Evolutionary conservation across 2,888 invertebrate genomes (phyloP).

Genomic region (Drosophila atripex): DNA sequence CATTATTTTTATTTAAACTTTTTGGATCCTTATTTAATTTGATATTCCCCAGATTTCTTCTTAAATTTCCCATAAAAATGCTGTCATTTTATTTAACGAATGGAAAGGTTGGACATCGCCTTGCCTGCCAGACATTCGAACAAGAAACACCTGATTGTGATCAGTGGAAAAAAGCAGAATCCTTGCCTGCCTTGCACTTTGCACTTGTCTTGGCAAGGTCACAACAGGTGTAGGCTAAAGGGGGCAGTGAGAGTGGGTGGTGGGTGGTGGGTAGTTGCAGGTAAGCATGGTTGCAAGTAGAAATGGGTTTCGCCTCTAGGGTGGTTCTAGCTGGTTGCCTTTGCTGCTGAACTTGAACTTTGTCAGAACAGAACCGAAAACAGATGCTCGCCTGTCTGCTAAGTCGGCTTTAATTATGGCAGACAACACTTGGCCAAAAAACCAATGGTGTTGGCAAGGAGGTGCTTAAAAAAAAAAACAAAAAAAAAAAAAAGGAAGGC

Average conservation of each 20-base stretch:
- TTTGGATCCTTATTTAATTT: too few relatives aligned
- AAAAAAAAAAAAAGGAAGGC: too few relatives aligned
- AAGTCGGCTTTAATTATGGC: constrained; percentile 54
- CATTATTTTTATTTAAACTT: too few relatives aligned
- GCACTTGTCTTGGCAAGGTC: constrained; percentile 42
- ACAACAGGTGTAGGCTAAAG: constrained; percentile 3
- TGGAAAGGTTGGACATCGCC: neutral
- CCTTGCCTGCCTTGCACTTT: constrained; percentile 40
- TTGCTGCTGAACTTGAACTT: constrained; percentile 47
- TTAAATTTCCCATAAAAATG: too few relatives aligned
- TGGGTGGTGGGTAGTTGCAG: neutral
- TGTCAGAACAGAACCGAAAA: constrained; percentile 39
- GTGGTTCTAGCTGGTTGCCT: constrained; percentile 8
- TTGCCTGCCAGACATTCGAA: neutral
- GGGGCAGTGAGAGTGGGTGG: neutral
- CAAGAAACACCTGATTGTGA: neutral
- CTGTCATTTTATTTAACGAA: neutral
- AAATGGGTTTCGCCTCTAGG: neutral
- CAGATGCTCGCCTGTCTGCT: constrained; percentile 49
- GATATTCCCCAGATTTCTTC: too few relatives aligned
- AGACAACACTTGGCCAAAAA: constrained; percentile 37
- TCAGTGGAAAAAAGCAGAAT: constrained; percentile 8
- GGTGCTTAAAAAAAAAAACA: neutral
- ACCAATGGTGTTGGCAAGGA: neutral
- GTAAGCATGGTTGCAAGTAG: neutral